These are phyloP conservation scores for Pelusios castaneus DNA, from an alignment of 2,113 vertebrate species.

Conservation along the genomic window DNA sequence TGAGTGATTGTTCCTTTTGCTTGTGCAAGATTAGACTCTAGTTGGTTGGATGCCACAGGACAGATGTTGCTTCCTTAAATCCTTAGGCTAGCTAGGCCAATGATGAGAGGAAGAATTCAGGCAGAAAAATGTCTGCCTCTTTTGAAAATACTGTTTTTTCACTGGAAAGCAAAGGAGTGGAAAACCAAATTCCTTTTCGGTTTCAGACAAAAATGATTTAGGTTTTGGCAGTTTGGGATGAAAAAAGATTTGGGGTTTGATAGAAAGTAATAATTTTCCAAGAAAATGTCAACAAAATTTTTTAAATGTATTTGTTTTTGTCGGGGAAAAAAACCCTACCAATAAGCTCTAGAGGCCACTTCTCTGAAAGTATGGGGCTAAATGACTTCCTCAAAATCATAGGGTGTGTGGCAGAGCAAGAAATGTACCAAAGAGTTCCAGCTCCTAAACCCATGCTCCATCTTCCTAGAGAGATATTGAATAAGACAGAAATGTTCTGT, in stretches of 20 bases:
- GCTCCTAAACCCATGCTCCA: neutral
- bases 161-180: neutral
- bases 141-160: constrained; percentile 3
- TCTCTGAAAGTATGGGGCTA: neutral
- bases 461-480: neutral
- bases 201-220: neutral
- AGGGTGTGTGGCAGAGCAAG: neutral
- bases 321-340: too few relatives aligned
- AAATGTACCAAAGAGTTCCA: neutral
- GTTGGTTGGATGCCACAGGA: neutral
- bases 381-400: neutral
- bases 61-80: neutral
- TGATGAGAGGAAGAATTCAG: neutral
- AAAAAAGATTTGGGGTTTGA: rapidly evolving
- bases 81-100: neutral
- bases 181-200: neutral
- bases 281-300: neutral
- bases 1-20: neutral
- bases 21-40: rapidly evolving
- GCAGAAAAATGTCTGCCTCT: neutral
- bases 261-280: rapidly evolving
- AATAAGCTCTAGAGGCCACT: too few relatives aligned
- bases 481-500: neutral
- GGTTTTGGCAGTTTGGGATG: neutral
- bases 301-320: neutral